Evolutionary conservation across 2,888 invertebrate genomes (phyloP).

Genomic region (Oxytorus armatus): DNA sequence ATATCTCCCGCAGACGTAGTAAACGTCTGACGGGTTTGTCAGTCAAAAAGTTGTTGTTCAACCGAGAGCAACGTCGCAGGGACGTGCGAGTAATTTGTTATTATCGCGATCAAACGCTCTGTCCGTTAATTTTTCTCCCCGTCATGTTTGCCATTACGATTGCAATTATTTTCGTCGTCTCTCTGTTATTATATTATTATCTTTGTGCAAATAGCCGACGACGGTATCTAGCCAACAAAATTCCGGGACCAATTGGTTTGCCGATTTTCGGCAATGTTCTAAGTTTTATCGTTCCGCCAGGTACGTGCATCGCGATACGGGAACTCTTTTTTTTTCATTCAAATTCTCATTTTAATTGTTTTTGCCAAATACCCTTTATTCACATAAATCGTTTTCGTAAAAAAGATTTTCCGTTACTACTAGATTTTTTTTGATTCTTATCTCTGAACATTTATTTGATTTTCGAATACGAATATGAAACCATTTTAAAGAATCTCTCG

Average conservation of each 20-base stretch:
- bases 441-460: too few relatives aligned
- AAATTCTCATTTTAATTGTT: too few relatives aligned
- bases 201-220: slow-evolving; percentile 73
- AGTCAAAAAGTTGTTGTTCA: neutral
- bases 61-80: neutral
- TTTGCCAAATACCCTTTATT: neutral
- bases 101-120: neutral
- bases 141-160: slow-evolving; percentile 9
- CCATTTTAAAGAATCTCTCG: too few relatives aligned
- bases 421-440: too few relatives aligned
- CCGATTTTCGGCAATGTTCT: slow-evolving; percentile 73
- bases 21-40: too few relatives aligned
- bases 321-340: neutral
- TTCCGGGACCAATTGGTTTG: slow-evolving; percentile 79
- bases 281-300: slow-evolving; percentile 52
- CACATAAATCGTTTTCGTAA: too few relatives aligned
- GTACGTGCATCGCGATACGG: slow-evolving; percentile 49
- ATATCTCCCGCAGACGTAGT: too few relatives aligned
- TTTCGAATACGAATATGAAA: too few relatives aligned
- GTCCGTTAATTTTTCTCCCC: too few relatives aligned
- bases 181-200: slow-evolving; percentile 27
- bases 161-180: slow-evolving; percentile 31
- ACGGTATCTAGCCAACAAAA: slow-evolving; percentile 74
- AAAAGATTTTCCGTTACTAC: too few relatives aligned
- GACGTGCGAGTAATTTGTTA: too few relatives aligned